Evolutionary conservation across 2,797 vertebrate genomes (phyloP), one percentile per base, ranked within the genome.

Genomic region (Columba guinea): DNA sequence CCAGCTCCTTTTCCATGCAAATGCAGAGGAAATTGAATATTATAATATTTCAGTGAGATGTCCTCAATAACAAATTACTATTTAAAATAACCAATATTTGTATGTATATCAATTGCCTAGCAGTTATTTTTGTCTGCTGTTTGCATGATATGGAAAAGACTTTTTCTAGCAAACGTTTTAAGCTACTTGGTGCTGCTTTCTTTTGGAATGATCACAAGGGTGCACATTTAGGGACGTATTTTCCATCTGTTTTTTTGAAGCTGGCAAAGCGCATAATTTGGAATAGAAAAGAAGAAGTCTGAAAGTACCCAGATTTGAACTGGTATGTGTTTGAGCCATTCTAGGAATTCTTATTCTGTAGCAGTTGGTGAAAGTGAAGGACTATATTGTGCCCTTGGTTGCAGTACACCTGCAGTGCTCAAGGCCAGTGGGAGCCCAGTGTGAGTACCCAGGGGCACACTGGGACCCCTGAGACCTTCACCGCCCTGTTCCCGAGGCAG

Each of bases 111-210:
- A 97, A 96, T 97, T 97, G 95, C 95, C 76, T 91, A 90, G 96
- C 75, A 93, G 95, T 96, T 97, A 97, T 97, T 97, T 97, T 97
- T 92, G 96, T 96, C 97, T 92, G 88, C 97, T 96, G 96, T 97
- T 97, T 97, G 95, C 96, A 97, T 97, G 96, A 96, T 96, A 96
- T 94, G 96, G 95, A 94, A 94, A 93, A 93, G 85, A 94, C 86
- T 96, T 96, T 95, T 91, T 80, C 94, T 93, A 97, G 94, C 82
- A 87, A 95, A 93, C 16, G 18, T 96, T 97, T 97, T 94, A 97
- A 96, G 93, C 91, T 97, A 90, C 81, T 96, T 97, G 95, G 90
- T 96, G 59, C 82, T 90, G 92, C 92, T 84, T 97, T 96, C 70
- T 91, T 94, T 96, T 96, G 80, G 95, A 97, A 69, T 93, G 94